Conservation (phyloP, 1,140 invertebrate species). For the Zaprionus inermis region DNA sequence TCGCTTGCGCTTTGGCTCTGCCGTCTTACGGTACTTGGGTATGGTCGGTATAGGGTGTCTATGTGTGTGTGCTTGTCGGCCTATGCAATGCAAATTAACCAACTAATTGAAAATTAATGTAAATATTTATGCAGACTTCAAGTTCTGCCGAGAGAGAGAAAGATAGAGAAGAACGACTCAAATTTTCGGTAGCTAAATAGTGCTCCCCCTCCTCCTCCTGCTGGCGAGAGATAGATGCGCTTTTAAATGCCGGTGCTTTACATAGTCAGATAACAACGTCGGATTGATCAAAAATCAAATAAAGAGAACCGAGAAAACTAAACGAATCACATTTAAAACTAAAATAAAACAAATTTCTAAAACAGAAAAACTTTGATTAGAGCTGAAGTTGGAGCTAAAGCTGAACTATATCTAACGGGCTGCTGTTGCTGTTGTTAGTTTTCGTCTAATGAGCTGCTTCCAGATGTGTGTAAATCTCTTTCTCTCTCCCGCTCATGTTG, state of each 20-base stretch:
- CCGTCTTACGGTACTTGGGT: slow-evolving; percentile 33
- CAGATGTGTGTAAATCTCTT: slow-evolving; percentile 45
- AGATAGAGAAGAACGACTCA: slow-evolving; percentile 41
- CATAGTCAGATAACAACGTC: slow-evolving; percentile 59
- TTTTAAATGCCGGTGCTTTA: slow-evolving; percentile 65
- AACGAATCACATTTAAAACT: slow-evolving; percentile 15
- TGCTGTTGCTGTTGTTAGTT: slow-evolving; percentile 17
- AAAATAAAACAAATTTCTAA: slow-evolving; percentile 1
- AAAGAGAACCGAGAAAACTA: slow-evolving; percentile 21
- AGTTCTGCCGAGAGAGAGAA: not conserved
- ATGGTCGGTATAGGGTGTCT: slow-evolving; percentile 25
- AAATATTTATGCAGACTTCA: slow-evolving; percentile 64
- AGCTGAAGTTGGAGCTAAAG: not conserved
- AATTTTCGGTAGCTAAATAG: slow-evolving; percentile 68
- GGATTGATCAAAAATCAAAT: slow-evolving; percentile 37
- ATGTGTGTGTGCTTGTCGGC: slow-evolving; percentile 3
- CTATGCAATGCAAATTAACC: slow-evolving; percentile 71
- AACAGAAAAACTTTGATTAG: not conserved
- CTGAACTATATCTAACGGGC: slow-evolving; percentile 34
- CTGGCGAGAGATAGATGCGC: slow-evolving; percentile 57
- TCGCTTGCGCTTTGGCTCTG: not conserved
- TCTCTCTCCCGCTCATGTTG: slow-evolving; percentile 19
- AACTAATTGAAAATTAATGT: slow-evolving; percentile 77
- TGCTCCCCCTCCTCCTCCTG: slow-evolving; percentile 20
- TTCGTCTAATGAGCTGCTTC: slow-evolving; percentile 36